Evolutionary conservation across 2,113 vertebrate genomes (phyloP).

Genomic region (Redunca redunca): DNA sequence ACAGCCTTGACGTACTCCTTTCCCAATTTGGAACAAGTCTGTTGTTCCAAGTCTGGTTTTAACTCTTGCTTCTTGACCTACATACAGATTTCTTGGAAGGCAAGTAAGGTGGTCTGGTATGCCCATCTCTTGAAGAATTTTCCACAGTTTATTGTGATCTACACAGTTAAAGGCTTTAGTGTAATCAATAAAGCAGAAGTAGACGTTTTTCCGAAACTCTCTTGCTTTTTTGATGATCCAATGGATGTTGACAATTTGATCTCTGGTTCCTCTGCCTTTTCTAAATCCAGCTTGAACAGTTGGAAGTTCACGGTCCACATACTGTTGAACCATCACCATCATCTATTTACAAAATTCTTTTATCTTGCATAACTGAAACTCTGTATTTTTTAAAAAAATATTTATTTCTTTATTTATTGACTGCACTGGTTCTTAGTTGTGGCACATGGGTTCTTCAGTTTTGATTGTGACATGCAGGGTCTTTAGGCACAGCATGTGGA

Average conservation of each 20-base stretch:
- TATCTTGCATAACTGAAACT: not conserved
- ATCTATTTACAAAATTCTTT: not conserved
- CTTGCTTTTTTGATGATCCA: not conserved
- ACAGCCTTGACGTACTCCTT: not conserved
- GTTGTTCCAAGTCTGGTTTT: not conserved
- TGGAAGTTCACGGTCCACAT: not conserved
- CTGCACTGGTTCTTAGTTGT: not conserved
- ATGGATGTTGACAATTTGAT: not conserved
- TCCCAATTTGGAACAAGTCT: not conserved
- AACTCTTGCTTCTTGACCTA: not conserved
- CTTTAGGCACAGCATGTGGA: not conserved
- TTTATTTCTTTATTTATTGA: not conserved
- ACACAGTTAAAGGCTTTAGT: not conserved
- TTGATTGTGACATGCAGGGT: not conserved
- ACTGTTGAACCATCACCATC: not conserved
- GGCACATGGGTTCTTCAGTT: not conserved
- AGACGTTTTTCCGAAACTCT: not conserved
- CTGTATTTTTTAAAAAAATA: not conserved
- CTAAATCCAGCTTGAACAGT: not conserved
- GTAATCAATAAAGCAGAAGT: not conserved
- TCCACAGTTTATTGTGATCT: not conserved
- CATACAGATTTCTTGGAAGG: not conserved
- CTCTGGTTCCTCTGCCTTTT: not conserved
- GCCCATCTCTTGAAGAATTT: not conserved
- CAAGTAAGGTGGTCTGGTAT: not conserved